These are phyloP conservation scores for Oreochromis mossambicus DNA, from an alignment of 2,797 vertebrate genomes.

Conservation along the genomic window DNA sequence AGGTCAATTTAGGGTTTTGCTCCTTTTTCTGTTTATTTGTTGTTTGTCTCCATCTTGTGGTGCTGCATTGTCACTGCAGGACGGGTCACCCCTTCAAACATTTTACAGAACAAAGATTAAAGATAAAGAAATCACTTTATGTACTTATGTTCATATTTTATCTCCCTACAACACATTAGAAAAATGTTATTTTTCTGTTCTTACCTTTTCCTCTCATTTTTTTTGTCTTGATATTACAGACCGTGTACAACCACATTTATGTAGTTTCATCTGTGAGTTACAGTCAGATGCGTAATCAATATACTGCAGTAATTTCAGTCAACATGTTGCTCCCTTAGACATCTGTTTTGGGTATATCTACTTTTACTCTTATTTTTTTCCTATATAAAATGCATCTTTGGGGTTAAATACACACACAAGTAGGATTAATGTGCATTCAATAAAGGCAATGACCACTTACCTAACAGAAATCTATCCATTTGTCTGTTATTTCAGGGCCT, in stretches of 20 bases:
- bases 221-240: not conserved
- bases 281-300: not conserved
- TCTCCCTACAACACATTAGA: not conserved
- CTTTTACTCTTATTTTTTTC: not conserved
- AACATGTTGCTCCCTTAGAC: not conserved
- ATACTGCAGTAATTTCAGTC: not conserved
- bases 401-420: not conserved
- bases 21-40: not conserved
- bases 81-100: not conserved
- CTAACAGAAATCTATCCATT: not conserved
- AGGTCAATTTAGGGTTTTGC: not conserved
- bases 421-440: not conserved
- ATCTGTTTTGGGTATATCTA: not conserved
- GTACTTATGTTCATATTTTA: not conserved
- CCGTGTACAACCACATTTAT: not conserved
- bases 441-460: not conserved
- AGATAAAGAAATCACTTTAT: not conserved
- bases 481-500: not conserved
- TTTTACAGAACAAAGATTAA: not conserved
- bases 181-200: not conserved
- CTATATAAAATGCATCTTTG: not conserved
- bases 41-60: conserved; percentile 57
- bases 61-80: not conserved
- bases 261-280: not conserved
- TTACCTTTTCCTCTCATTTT: not conserved